Percentiles rank a stretch among this genome's conserved stretches.
phyloP scores from a whole-genome alignment of 2,797 vertebrate species.

The Gallirallus australis region DNA sequence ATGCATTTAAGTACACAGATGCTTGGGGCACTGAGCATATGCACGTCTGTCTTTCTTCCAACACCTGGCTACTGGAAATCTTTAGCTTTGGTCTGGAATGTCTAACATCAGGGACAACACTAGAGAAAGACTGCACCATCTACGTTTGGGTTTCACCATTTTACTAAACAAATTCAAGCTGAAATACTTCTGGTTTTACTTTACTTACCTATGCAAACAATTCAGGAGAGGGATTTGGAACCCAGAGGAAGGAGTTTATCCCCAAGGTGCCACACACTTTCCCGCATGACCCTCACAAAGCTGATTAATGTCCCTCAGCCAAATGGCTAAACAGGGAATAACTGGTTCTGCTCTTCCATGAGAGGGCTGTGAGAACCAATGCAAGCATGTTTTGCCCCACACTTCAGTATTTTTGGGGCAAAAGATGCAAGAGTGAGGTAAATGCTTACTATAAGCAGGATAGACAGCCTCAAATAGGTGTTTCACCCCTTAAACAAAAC shows the following conservation, averaged over 20 bases:
- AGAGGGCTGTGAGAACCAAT: not conserved
- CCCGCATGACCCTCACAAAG: not conserved
- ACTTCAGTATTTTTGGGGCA: not conserved
- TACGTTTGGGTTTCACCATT: not conserved
- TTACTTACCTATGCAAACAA: not conserved
- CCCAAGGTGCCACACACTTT: not conserved
- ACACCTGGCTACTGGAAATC: not conserved
- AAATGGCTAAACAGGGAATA: not conserved
- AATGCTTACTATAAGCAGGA: not conserved
- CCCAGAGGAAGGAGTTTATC: not conserved
- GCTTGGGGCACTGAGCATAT: not conserved
- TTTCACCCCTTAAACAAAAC: not conserved
- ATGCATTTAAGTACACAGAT: not conserved
- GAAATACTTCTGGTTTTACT: not conserved
- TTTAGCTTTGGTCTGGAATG: not conserved
- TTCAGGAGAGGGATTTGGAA: not conserved
- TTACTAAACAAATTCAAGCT: not conserved
- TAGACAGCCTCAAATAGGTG: not conserved
- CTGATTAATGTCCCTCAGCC: not conserved
- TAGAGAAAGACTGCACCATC: not conserved
- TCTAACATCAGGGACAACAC: not conserved
- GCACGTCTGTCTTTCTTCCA: not conserved
- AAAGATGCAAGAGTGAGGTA: not conserved
- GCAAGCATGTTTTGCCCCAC: not conserved
- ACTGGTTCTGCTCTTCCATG: not conserved